Conservation (phyloP, 1,140 invertebrate species). For the Drosophila paulistorum region DNA sequence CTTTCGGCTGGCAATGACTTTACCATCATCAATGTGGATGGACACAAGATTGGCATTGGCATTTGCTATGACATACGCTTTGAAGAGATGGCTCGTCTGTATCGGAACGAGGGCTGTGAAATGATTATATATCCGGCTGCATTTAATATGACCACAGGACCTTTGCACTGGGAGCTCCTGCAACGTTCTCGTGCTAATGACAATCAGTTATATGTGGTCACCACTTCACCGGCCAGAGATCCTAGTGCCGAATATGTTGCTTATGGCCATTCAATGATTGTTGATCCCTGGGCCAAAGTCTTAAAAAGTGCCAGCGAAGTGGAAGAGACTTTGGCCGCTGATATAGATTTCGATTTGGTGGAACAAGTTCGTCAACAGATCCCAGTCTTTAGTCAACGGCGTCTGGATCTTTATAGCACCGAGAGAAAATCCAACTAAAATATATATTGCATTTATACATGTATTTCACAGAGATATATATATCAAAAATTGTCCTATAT, state of each 20-base stretch:
- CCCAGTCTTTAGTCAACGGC: conserved; percentile 89
- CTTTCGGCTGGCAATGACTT: conserved; percentile 90
- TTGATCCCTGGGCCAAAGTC: conserved; percentile 95
- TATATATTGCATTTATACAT: conserved; percentile 39
- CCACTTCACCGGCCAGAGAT: conserved; percentile 91
- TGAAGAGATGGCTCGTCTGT: conserved; percentile 93
- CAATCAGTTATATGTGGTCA: conserved; percentile 92
- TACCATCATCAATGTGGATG: conserved; percentile 89
- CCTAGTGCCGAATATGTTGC: conserved; percentile 90
- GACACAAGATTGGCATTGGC: conserved; percentile 93
- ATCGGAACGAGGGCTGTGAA: conserved; percentile 91
- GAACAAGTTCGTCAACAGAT: conserved; percentile 92
- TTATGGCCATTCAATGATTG: conserved; percentile 94
- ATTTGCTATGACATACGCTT: conserved; percentile 98
- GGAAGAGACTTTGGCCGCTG: conserved; percentile 89
- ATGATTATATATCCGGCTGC: conserved; percentile 95
- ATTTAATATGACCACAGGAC: conserved; percentile 98
- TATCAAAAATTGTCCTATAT: conserved; percentile 1
- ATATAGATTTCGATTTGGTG: conserved; percentile 90
- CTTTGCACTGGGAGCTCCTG: conserved; percentile 95
- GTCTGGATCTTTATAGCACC: conserved; percentile 92
- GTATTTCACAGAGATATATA: conserved; percentile 33
- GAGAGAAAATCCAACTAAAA: conserved; percentile 45
- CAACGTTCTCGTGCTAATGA: conserved; percentile 91
- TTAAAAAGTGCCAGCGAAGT: conserved; percentile 87